Evolutionary conservation across 2,888 invertebrate genomes (phyloP).

Genomic region (Yponomeuta sedellus): DNA sequence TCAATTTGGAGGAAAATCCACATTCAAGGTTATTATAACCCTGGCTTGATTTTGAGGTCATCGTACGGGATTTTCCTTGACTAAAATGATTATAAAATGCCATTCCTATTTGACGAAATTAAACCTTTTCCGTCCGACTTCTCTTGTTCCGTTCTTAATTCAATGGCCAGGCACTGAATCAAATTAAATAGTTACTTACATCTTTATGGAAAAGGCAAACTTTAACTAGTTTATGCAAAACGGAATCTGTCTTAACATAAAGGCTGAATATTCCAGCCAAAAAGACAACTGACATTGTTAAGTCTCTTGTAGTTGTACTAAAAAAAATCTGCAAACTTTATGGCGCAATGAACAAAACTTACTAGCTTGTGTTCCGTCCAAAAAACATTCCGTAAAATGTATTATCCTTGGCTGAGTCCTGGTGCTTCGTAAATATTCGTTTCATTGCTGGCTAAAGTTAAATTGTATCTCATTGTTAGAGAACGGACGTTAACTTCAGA

Average conservation of each 20-base stretch:
- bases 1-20: slow-evolving; percentile 12
- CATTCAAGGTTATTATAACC: slow-evolving; percentile 10
- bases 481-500: slow-evolving; percentile 56
- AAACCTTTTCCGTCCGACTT: neutral
- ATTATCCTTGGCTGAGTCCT: slow-evolving; percentile 40
- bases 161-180: neutral
- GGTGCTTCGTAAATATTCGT: slow-evolving; percentile 57
- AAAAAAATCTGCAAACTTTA: slow-evolving; percentile 40
- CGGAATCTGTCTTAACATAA: slow-evolving; percentile 4
- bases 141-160: neutral
- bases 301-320: slow-evolving; percentile 35
- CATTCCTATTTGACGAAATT: neutral
- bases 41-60: neutral
- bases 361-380: slow-evolving; percentile 43
- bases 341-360: slow-evolving; percentile 41
- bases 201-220: neutral
- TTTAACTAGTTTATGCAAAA: neutral
- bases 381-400: slow-evolving; percentile 53
- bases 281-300: slow-evolving; percentile 60
- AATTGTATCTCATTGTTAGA: slow-evolving; percentile 66
- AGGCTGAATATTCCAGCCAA: slow-evolving; percentile 31
- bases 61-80: neutral
- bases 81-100: neutral
- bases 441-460: slow-evolving; percentile 49
- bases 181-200: slow-evolving; percentile 1